Percentiles rank a stretch among this genome's conserved stretches.
Evolutionary conservation across 2,797 vertebrate species (phyloP).

Genomic region (Pteronotus mesoamericanus): DNA sequence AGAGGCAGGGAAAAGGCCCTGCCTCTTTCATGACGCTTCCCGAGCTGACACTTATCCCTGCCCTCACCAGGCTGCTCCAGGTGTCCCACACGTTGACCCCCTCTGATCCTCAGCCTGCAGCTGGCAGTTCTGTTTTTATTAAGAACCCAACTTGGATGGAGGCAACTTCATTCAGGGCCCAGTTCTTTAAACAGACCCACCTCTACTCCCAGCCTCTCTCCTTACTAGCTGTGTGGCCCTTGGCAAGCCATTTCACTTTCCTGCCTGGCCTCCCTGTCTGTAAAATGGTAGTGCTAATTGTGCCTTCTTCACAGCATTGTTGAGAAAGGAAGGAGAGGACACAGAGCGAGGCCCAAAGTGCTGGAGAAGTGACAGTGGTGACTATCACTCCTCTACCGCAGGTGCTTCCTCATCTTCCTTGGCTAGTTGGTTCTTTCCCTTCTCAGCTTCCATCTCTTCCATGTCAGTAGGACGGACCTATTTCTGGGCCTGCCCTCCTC

Average conservation of each 20-base stretch:
- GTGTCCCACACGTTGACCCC: not conserved
- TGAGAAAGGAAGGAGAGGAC: not conserved
- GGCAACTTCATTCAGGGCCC: not conserved
- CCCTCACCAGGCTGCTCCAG: not conserved
- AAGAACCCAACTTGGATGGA: not conserved
- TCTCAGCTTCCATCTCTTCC: not conserved
- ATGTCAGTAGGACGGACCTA: not conserved
- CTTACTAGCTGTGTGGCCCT: not conserved
- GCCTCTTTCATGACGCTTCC: not conserved
- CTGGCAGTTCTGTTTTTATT: not conserved
- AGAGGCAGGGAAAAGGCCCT: not conserved
- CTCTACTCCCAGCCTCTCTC: not conserved
- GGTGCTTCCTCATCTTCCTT: not conserved
- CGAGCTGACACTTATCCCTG: too few species aligned
- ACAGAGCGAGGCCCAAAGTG: not conserved
- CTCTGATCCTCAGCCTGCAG: not conserved
- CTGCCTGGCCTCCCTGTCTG: not conserved
- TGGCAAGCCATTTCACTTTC: not conserved
- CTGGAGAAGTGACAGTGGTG: not conserved
- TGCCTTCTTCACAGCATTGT: not conserved
- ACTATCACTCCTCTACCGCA: not conserved
- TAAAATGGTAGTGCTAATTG: not conserved
- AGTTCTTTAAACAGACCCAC: not conserved
- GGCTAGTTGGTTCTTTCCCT: not conserved
- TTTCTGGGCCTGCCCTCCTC: not conserved